These are phyloP conservation scores for Limenitis camilla DNA, from an alignment of 2,888 invertebrate species.

Conservation along the genomic window DNA sequence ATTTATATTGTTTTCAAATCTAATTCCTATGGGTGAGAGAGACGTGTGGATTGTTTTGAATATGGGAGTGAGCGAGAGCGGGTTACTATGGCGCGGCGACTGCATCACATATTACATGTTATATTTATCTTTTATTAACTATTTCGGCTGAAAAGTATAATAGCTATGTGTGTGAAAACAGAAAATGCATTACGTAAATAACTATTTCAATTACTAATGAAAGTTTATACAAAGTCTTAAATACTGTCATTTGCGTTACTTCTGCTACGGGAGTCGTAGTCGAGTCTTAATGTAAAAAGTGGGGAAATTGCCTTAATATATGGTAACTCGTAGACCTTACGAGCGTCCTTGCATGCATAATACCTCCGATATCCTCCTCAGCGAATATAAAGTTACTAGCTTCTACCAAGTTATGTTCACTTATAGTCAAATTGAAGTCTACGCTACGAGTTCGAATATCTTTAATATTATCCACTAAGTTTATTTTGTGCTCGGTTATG, in stretches of 20 bases:
- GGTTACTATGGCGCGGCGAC: no score
- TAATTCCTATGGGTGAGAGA: no score
- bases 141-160: background rate
- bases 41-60: no score
- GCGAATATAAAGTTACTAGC: conserved; percentile 56
- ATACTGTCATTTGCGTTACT: conserved; percentile 10
- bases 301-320: conserved; percentile 18
- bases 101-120: no score
- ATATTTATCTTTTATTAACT: no score
- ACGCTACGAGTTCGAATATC: conserved; percentile 3
- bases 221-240: conserved; percentile 4
- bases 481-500: background rate
- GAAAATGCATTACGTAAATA: no score
- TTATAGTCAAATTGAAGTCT: conserved; percentile 10
- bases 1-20: no score
- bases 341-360: conserved; percentile 53
- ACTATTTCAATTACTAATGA: background rate
- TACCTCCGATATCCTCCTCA: conserved; percentile 47
- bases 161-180: background rate
- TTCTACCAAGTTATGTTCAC: conserved; percentile 5
- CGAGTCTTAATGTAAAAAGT: conserved; percentile 7
- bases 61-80: no score
- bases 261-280: background rate
- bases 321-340: conserved; percentile 41
- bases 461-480: conserved; percentile 1